Conservation (phyloP, 2,113 vertebrate species). For the Poecilia latipinna region DNA sequence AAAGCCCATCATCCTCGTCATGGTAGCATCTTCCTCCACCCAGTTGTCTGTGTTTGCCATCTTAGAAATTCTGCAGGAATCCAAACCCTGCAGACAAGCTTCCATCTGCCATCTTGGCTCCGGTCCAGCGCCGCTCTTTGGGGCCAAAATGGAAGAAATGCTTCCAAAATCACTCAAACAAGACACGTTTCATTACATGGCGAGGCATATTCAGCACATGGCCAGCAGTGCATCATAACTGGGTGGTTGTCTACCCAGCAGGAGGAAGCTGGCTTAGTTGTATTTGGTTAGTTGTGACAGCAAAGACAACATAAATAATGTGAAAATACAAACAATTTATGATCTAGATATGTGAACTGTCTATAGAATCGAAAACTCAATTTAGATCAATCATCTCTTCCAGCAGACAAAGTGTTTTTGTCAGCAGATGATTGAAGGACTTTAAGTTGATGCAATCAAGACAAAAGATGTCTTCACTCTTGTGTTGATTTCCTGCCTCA, state of each 20-base stretch:
- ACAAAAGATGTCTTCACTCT: too few species aligned
- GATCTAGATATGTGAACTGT: not conserved
- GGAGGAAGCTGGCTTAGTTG: not conserved
- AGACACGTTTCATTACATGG: slow-evolving; percentile 16
- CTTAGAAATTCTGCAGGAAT: slow-evolving; percentile 61
- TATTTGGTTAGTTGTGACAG: not conserved
- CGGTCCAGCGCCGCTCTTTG: slow-evolving; percentile 50
- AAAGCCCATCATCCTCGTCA: slow-evolving; percentile 18
- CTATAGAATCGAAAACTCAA: too few species aligned
- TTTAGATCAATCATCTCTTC: too few species aligned
- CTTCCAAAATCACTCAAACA: slow-evolving; percentile 20
- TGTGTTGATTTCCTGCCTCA: too few species aligned
- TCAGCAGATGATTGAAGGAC: too few species aligned
- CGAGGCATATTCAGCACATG: not conserved
- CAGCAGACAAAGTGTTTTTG: too few species aligned
- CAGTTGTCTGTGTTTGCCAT: slow-evolving; percentile 67
- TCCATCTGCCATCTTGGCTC: slow-evolving; percentile 81
- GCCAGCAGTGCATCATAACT: not conserved
- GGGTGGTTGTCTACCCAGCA: not conserved
- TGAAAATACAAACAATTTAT: not conserved
- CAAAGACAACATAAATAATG: not conserved
- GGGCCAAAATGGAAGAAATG: slow-evolving; percentile 70
- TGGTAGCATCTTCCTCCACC: slow-evolving; percentile 50
- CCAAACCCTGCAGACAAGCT: slow-evolving; percentile 72
- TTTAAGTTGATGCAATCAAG: too few species aligned